phyloP scores from a whole-genome alignment of 1,140 invertebrate species.

The Argopecten irradians region DNA sequence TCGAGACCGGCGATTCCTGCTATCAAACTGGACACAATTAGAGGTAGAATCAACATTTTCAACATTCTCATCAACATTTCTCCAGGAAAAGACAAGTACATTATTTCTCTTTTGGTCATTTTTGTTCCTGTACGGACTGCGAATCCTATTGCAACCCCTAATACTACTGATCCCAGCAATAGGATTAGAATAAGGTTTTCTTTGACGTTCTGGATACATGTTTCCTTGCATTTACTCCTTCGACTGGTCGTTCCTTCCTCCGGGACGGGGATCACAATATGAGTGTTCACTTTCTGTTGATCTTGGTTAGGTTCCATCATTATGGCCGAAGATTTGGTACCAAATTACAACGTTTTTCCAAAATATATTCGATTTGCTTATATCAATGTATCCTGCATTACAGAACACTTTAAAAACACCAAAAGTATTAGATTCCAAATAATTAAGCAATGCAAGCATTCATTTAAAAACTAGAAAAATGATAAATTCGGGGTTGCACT shows the following conservation, averaged over 20 bases:
- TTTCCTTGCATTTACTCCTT: conserved; percentile 42
- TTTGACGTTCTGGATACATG: conserved; percentile 63
- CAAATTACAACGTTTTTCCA: neutral
- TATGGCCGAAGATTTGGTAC: neutral
- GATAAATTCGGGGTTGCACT: neutral
- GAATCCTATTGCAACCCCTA: conserved; percentile 66
- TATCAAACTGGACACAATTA: conserved; percentile 78
- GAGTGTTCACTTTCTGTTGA: conserved; percentile 62
- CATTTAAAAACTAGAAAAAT: neutral
- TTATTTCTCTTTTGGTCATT: conserved; percentile 66
- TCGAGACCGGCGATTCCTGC: conserved; percentile 74
- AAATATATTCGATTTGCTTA: neutral
- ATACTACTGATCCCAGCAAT: conserved; percentile 65
- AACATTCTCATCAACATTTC: conserved; percentile 79
- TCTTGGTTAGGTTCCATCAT: neutral
- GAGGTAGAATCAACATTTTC: conserved; percentile 78
- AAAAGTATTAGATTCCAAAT: neutral
- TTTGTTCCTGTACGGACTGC: conserved; percentile 50
- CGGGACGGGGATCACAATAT: conserved; percentile 59
- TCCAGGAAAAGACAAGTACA: conserved; percentile 77
- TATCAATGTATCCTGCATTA: neutral
- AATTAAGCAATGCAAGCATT: neutral
- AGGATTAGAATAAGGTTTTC: conserved; percentile 70
- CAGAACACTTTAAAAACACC: neutral
- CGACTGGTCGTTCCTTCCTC: conserved; percentile 48